A percentile compares a stretch with the other conserved stretches of the same genome.
These are phyloP conservation scores for Caenorhabditis uteleia DNA, from an alignment of 2,888 invertebrate species.

Conservation along the genomic window DNA sequence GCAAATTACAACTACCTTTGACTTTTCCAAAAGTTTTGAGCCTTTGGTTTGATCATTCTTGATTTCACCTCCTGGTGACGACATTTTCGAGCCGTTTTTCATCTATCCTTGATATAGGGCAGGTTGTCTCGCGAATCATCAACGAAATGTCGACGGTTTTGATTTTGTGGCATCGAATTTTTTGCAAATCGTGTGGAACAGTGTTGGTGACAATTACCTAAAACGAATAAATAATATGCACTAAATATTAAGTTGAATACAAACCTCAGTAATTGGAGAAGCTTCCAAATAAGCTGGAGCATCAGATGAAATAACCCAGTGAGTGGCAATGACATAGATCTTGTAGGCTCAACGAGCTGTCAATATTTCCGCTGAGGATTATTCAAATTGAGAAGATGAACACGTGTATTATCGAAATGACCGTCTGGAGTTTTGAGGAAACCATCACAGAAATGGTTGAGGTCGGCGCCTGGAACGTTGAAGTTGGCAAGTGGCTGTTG, in stretches of 20 bases:
- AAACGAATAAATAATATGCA: constrained; percentile 23
- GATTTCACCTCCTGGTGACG: too few relatives aligned
- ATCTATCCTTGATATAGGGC: too few relatives aligned
- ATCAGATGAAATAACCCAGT: constrained; percentile 93
- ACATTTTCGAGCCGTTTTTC: too few relatives aligned
- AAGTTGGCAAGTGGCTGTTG: constrained; percentile 56
- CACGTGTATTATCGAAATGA: constrained; percentile 62
- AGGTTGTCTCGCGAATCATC: constrained; percentile 91
- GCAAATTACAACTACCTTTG: too few relatives aligned
- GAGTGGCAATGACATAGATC: constrained; percentile 95
- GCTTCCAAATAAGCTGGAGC: constrained; percentile 93
- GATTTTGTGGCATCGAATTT: constrained; percentile 98
- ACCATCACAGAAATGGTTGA: constrained; percentile 66
- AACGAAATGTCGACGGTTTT: constrained; percentile 98
- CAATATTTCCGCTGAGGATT: constrained; percentile 78
- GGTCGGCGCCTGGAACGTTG: constrained; percentile 62
- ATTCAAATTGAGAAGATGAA: constrained; percentile 60
- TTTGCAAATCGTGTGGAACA: constrained; percentile 96
- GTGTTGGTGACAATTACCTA: constrained; percentile 99
- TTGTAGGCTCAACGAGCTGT: constrained; percentile 97
- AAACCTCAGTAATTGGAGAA: constrained; percentile 92
- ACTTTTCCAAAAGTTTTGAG: too few relatives aligned
- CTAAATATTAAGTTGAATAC: not conserved
- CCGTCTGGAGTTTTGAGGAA: constrained; percentile 66
- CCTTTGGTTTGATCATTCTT: too few relatives aligned